A percentile compares a stretch with the other conserved stretches of the same genome.
Conservation (phyloP, 2,888 invertebrate genomes). For the Ceratothoa steindachneri region DNA sequence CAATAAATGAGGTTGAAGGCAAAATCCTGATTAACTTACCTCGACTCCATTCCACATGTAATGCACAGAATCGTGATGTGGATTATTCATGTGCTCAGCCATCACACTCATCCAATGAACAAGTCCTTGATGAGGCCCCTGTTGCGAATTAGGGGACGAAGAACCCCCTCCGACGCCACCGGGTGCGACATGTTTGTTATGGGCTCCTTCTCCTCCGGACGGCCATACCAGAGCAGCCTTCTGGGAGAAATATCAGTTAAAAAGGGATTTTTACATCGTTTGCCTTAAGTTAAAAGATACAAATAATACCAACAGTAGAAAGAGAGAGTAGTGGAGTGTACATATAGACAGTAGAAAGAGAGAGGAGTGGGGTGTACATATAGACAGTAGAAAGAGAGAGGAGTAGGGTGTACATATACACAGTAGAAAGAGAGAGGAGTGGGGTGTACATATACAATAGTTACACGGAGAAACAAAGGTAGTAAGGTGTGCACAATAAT, state of each 20-base stretch:
- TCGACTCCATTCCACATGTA: conserved; percentile 60
- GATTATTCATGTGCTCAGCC: conserved; percentile 84
- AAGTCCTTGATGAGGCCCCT: conserved; percentile 54
- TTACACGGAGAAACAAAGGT: no score
- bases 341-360: no score
- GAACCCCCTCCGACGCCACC: conserved; percentile 39
- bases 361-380: no score
- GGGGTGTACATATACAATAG: no score
- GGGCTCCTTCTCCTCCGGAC: conserved; percentile 36
- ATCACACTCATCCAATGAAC: conserved; percentile 97
- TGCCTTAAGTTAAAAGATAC: neutral
- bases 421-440: no score
- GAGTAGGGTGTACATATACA: no score
- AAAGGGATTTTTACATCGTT: neutral
- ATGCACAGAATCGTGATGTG: conserved; percentile 57
- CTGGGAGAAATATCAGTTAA: conserved; percentile 3
- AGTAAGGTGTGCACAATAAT: no score
- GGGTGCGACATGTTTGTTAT: conserved; percentile 28
- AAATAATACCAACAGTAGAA: no score
- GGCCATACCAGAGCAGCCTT: conserved; percentile 47
- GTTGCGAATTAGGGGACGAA: conserved; percentile 37
- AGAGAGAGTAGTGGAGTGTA: no score
- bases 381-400: no score
- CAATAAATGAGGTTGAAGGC: no score
- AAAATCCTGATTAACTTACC: conserved; percentile 50